These are phyloP conservation scores for Limulus polyphemus DNA, from an alignment of 2,888 invertebrate species.

Conservation along the genomic window DNA sequence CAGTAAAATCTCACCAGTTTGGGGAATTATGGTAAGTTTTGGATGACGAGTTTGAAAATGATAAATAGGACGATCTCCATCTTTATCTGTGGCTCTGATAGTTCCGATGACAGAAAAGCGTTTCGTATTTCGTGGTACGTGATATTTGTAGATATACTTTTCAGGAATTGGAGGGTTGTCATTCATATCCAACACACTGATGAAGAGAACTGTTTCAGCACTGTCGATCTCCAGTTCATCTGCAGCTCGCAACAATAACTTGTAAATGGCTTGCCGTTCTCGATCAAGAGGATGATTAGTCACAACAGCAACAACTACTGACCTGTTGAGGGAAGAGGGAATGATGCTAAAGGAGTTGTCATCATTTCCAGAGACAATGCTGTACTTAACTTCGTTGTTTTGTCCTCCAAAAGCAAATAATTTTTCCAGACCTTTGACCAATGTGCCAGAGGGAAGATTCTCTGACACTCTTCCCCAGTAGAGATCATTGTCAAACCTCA, in stretches of 20 bases:
- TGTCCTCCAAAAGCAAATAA: neutral
- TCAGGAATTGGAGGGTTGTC: conserved; percentile 81
- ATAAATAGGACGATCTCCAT: conserved; percentile 78
- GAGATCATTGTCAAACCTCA: no score
- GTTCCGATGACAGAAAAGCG: conserved; percentile 69
- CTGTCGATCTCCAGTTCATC: conserved; percentile 56
- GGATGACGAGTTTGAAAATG: conserved; percentile 57
- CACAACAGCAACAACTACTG: conserved; percentile 18
- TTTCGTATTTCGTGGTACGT: conserved; percentile 45
- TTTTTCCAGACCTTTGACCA: neutral
- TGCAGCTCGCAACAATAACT: conserved; percentile 64
- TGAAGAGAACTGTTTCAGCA: conserved; percentile 59
- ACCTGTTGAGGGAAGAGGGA: neutral
- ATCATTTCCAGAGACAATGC: neutral
- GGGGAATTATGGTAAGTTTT: conserved; percentile 75
- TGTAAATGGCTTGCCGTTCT: conserved; percentile 59
- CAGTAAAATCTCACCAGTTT: conserved; percentile 75
- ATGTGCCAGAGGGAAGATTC: no score
- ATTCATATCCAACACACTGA: conserved; percentile 72
- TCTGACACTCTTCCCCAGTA: no score
- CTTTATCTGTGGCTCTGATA: conserved; percentile 73
- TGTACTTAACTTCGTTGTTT: neutral
- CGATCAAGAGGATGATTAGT: conserved; percentile 55
- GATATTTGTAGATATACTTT: conserved; percentile 59
- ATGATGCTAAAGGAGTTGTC: neutral